A percentile compares a stretch with the other conserved stretches of the same genome.
Evolutionary conservation across 2,797 vertebrate species (phyloP).

Genomic region (Takifugu rubripes): DNA sequence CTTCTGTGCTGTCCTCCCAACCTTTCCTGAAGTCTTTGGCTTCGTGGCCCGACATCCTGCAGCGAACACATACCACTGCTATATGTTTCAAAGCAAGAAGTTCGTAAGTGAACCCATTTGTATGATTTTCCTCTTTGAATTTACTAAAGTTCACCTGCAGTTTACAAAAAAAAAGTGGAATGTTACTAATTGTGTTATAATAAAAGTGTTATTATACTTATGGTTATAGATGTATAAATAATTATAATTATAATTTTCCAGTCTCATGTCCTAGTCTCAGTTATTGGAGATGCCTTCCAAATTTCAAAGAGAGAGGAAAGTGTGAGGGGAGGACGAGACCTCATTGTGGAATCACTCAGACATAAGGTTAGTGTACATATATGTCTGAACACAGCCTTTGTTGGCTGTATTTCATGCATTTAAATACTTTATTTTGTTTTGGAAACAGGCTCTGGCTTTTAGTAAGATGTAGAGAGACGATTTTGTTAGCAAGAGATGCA

Average conservation of each 20-base stretch:
- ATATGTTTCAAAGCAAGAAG: slow-evolving; percentile 72
- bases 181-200: too few relatives aligned
- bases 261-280: slow-evolving; percentile 74
- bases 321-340: slow-evolving; percentile 56
- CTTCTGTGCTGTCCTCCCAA: slow-evolving; percentile 70
- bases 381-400: not conserved
- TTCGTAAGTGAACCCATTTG: slow-evolving; percentile 66
- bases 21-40: slow-evolving; percentile 69
- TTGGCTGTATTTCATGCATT: not conserved
- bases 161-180: too few relatives aligned
- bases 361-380: slow-evolving; percentile 65
- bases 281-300: slow-evolving; percentile 68
- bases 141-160: too few relatives aligned
- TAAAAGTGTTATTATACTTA: too few relatives aligned
- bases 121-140: too few relatives aligned
- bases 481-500: too few relatives aligned
- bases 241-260: slow-evolving; percentile 20
- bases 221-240: too few relatives aligned
- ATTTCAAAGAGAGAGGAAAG: slow-evolving; percentile 44
- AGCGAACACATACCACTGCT: slow-evolving; percentile 69
- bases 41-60: slow-evolving; percentile 73
- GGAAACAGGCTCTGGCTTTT: too few relatives aligned
- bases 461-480: too few relatives aligned
- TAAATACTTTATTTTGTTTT: not conserved
- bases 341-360: slow-evolving; percentile 77